Base-by-base conservation (phyloP, 2,888 invertebrate genomes). In the Toxonevra muliebris region DNA sequence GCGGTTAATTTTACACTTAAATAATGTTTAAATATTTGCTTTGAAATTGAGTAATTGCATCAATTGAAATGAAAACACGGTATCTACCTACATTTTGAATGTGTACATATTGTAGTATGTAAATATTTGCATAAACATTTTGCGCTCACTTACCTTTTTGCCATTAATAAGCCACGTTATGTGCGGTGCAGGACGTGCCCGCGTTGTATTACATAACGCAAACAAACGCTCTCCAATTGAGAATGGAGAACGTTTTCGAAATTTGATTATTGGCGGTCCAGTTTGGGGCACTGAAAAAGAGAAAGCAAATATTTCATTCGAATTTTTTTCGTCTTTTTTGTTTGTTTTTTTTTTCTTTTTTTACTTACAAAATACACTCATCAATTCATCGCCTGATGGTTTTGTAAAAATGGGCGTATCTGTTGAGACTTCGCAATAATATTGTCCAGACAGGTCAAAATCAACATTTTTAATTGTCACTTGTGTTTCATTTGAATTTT, bases 401-500 rank as follows among this genome's bases (percentile, higher is more conserved):
- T 93, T 93, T 50, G 92, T 93, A 85, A 92, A 94, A 79, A 94
- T 90, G 71, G 94, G 93, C 60, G 92, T 90, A 80, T 93, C 91
- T 79, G 92, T 89, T 65, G 94, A 92, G 40, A 94, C 93, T 81
- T 92, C 92, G 82, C 95, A 95, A 68, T 90, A 91, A 86, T 94
- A 95, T 64, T 89, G 87, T 40, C 94, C 94, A 13, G 92, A 90
- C 55, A 93, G 92, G 66, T 91, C 88, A 85, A 93, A 93, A 82
- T 93, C 91, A 80, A 94, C 87, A 82, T 89, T 88, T 77, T 90
- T 90, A 76, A 94, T 85, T 72, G 90, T 83, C 66, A 84, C 84
- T 75, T 84, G 83, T 17, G 81, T 79, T 68, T 82, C 81, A 67
- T 83, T 83, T 4, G 84, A 84, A 69, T 80, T 77, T 50, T 80